Conservation (phyloP, 1,140 invertebrate species). For the Elymnias hypermnestra region DNA sequence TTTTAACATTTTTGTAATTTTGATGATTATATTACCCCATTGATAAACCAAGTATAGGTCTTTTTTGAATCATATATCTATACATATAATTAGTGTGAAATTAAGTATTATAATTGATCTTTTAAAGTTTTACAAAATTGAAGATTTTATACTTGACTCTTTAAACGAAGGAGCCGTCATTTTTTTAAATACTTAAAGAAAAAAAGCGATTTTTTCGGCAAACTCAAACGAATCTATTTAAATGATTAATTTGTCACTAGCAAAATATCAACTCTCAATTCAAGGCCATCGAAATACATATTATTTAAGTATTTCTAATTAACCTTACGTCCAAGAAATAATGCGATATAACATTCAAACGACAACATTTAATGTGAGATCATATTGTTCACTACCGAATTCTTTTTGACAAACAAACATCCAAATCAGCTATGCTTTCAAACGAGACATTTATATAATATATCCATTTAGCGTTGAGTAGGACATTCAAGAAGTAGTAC, state of each 20-base stretch:
- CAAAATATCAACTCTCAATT: slow-evolving; percentile 32
- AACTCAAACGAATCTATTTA: slow-evolving; percentile 30
- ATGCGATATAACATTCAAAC: slow-evolving; percentile 16
- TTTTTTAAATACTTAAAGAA: slow-evolving; percentile 49
- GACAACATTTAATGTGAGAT: slow-evolving; percentile 38
- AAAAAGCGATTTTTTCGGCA: slow-evolving; percentile 46
- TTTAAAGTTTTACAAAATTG: no score
- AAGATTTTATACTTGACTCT: no score
- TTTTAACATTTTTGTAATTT: no score
- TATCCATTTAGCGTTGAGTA: no score
- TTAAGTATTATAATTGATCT: no score
- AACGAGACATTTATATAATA: slow-evolving; percentile 21
- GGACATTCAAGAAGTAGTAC: no score
- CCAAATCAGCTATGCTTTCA: slow-evolving; percentile 24
- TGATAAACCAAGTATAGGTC: no score
- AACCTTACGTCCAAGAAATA: slow-evolving; percentile 18
- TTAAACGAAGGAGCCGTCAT: no score
- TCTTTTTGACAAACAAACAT: not conserved
- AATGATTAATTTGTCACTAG: slow-evolving; percentile 29
- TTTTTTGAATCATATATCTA: no score
- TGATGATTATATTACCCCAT: no score
- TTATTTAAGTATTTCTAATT: slow-evolving; percentile 4
- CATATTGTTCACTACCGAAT: slow-evolving; percentile 23
- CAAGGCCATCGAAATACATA: no score
- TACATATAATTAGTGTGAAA: no score